Evolutionary conservation across 2,888 invertebrate species (phyloP), one percentile per base, ranked within the genome.

Genomic region (Leucophenga maculata): DNA sequence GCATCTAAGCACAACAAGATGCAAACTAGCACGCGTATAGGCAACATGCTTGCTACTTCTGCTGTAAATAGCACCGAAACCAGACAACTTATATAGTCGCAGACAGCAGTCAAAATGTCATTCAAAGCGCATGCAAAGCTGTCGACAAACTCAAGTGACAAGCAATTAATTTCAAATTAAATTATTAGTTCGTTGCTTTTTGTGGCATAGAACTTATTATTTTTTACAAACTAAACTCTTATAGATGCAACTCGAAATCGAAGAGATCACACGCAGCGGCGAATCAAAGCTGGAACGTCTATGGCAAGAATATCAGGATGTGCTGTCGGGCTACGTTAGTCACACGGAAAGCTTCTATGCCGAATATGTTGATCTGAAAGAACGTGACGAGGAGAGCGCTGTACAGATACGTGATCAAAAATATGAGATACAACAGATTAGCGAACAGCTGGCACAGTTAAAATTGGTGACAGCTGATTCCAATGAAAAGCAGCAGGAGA

Each of bases 401-500:
- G 76, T 76, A 13, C 82, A 71, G 67, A 88, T 83, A 79, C 88
- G 88, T 74, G 87, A 77, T 72, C 89, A 87, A 71, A 87, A 81
- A 77, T 79, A 82, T 67, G 88, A 89, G 69, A 86, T 88, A 8
- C 85, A 86, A 52, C 82, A 84, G 48, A 75, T 86, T 44, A 84
- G 83, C 1, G 86, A 88, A 64, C 84, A 87, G 52, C 79, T 89
- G 31, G 78, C 81, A 16, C 85, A 82, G 68, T 74, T 88, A 0
- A 87, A 92, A 84, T 87, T 90, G 6, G 90, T 91, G 71, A 89
- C 90, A 82, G 85, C 88, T 13, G 90, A 89, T 70, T 88, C 88
- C 2, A 89, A 89, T 0, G 89, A 87, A 59, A 88, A 88, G 3
- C 88, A 90, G 76, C 87, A 89, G 0, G 85, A 88, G 0, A 90